These are phyloP conservation scores for Erannis defoliaria DNA, from an alignment of 2,888 invertebrate genomes.

Conservation along the genomic window DNA sequence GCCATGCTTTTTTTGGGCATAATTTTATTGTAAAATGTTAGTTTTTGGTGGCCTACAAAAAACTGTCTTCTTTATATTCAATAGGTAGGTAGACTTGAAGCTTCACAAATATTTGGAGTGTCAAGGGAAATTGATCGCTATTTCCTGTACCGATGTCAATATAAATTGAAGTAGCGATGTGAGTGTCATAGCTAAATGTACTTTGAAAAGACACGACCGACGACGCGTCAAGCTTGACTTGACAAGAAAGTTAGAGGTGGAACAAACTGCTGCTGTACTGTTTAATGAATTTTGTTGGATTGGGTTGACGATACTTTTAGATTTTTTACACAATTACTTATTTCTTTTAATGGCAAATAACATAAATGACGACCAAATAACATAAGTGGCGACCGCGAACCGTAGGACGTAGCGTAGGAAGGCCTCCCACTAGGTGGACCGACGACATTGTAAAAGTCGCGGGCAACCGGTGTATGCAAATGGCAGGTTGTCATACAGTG, in stretches of 20 bases:
- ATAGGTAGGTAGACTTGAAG: background rate
- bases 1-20: too few species aligned
- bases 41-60: too few species aligned
- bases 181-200: background rate
- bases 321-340: background rate
- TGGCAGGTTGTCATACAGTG: too few species aligned
- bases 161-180: slow-evolving; percentile 3
- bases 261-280: background rate
- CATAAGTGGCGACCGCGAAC: too few species aligned
- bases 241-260: background rate
- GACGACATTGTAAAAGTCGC: too few species aligned
- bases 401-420: too few species aligned
- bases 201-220: background rate
- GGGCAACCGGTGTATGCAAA: too few species aligned
- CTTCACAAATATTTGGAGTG: background rate
- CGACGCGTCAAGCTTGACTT: slow-evolving; percentile 1
- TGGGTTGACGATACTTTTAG: background rate
- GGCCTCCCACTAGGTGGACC: too few species aligned
- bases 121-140: slow-evolving; percentile 3
- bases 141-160: slow-evolving; percentile 10
- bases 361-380: too few species aligned
- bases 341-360: too few species aligned
- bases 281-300: background rate
- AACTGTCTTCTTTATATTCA: too few species aligned
- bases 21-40: too few species aligned